Evolutionary conservation across 2,113 vertebrate species (phyloP).

Genomic region (Haemorhous mexicanus): DNA sequence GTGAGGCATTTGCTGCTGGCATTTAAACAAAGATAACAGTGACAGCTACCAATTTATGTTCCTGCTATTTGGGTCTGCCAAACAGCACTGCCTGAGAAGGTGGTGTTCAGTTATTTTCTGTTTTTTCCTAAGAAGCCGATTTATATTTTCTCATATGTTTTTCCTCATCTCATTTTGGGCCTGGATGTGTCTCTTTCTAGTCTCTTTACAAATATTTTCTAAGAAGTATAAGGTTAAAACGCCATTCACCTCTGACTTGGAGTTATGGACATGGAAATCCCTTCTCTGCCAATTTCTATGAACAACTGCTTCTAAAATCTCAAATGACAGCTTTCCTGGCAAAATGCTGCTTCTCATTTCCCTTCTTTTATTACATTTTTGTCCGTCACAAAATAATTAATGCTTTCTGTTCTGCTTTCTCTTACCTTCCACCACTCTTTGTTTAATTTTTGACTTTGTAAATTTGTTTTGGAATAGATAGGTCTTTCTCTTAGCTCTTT

Average conservation of each 20-base stretch:
- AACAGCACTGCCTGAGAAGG: neutral
- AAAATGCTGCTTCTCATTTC: neutral
- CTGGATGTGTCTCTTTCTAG: neutral
- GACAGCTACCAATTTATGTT: neutral
- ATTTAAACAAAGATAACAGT: neutral
- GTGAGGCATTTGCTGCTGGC: neutral
- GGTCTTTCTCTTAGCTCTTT: neutral
- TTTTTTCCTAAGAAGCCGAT: neutral
- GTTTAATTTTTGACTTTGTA: neutral
- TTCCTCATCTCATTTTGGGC: neutral
- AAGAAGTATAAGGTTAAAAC: neutral
- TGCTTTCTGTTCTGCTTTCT: neutral
- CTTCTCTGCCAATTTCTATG: neutral
- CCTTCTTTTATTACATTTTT: neutral
- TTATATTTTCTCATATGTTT: neutral
- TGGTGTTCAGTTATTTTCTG: neutral
- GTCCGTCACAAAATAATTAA: neutral
- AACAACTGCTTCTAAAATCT: neutral
- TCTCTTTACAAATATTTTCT: neutral
- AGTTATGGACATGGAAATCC: accelerated
- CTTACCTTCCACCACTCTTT: neutral
- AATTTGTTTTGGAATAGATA: slow-evolving; percentile 15
- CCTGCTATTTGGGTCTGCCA: neutral
- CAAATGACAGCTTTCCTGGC: neutral
- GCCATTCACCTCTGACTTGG: neutral